Percentiles rank a stretch among this genome's conserved stretches.
These are phyloP conservation scores for Parasteatoda lunata DNA, from an alignment of 2,888 invertebrate species.

Conservation along the genomic window DNA sequence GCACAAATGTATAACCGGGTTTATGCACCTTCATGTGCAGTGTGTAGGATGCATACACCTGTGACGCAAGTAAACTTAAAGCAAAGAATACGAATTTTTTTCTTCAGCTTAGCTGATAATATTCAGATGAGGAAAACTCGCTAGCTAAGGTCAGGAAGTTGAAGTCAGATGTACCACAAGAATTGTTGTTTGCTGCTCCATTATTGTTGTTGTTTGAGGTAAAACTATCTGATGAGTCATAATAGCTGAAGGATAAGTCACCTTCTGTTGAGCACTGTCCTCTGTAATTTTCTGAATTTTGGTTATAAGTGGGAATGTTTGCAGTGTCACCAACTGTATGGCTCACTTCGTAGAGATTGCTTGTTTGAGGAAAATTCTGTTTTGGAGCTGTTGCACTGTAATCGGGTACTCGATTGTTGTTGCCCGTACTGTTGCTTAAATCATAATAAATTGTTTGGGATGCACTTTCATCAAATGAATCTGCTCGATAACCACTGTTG, in stretches of 20 bases:
- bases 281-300: constrained; percentile 61
- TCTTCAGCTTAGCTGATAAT: constrained; percentile 83
- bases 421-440: constrained; percentile 64
- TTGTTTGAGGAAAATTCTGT: constrained; percentile 65
- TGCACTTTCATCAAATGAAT: constrained; percentile 62
- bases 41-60: too few relatives aligned
- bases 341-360: constrained; percentile 60
- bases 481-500: constrained; percentile 48
- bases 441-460: constrained; percentile 68
- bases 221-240: constrained; percentile 66
- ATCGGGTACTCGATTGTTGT: constrained; percentile 64
- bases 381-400: constrained; percentile 69
- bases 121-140: constrained; percentile 90
- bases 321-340: constrained; percentile 68
- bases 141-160: constrained; percentile 95
- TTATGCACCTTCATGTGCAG: not conserved
- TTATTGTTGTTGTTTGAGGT: constrained; percentile 65
- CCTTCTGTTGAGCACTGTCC: constrained; percentile 65
- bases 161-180: constrained; percentile 79
- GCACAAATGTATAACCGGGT: not conserved
- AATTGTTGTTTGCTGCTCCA: constrained; percentile 48
- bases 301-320: constrained; percentile 67
- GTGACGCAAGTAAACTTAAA: not conserved
- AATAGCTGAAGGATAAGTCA: constrained; percentile 66
- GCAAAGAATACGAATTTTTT: constrained; percentile 10